These are phyloP conservation scores for Cardiocondyla obscurior DNA, from an alignment of 1,140 invertebrate genomes.

Conservation along the genomic window DNA sequence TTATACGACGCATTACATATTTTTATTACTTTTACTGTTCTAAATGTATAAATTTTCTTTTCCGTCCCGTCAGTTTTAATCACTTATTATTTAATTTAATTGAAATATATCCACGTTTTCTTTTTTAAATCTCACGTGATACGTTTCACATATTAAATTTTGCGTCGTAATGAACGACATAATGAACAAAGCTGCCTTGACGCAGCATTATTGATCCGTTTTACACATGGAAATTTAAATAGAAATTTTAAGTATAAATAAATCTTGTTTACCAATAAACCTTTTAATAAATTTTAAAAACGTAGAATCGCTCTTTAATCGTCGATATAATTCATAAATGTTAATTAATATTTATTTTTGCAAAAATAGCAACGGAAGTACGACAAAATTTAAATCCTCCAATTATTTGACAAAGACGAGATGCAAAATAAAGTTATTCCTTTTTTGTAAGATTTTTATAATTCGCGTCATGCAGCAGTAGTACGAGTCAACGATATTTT, in stretches of 20 bases:
- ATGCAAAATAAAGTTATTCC: not conserved
- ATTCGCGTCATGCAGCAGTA: conserved; percentile 1
- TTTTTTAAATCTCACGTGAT: not conserved
- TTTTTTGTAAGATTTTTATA: not conserved
- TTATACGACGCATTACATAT: not conserved
- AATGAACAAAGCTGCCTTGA: not conserved
- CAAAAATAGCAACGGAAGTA: not conserved
- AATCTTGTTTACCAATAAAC: not conserved
- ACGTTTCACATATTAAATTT: not conserved
- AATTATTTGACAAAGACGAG: not conserved
- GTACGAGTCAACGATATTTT: not conserved
- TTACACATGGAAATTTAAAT: not conserved
- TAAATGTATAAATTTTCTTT: not conserved
- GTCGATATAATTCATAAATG: not conserved
- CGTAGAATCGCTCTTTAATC: not conserved
- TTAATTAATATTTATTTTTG: not conserved
- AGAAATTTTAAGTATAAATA: not conserved
- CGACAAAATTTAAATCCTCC: not conserved
- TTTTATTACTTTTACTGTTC: not conserved
- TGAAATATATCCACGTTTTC: not conserved
- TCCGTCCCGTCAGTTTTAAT: not conserved
- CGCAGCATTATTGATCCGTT: not conserved
- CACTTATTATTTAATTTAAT: not conserved
- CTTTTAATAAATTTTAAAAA: not conserved
- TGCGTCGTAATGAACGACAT: not conserved